Evolutionary conservation across 2,797 vertebrate species (phyloP).

Genomic region (Bucorvus abyssinicus): DNA sequence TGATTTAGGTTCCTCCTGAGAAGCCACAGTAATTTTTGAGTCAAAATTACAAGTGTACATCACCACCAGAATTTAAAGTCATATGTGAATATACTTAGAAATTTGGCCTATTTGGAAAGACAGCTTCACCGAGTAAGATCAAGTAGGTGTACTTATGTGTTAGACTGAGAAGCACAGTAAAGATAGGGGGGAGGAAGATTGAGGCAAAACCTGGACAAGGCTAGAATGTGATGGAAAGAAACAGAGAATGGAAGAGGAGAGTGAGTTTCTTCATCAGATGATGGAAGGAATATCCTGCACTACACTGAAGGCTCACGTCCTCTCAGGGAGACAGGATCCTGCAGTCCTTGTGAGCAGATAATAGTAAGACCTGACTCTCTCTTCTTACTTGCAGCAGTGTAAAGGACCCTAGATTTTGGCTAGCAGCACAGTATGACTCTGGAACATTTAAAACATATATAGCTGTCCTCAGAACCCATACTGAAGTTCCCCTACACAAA

Average conservation of each 20-base stretch:
- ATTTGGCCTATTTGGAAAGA: conserved; percentile 21
- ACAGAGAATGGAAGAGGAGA: background rate
- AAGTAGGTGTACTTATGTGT: background rate
- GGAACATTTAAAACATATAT: background rate
- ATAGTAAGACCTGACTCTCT: background rate
- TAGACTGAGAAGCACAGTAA: background rate
- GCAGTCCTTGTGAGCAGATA: background rate
- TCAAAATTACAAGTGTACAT: background rate
- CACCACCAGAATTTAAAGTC: background rate
- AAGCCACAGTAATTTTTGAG: background rate
- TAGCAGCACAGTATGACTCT: background rate
- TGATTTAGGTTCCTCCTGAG: background rate
- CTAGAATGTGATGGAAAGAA: background rate
- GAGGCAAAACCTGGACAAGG: background rate
- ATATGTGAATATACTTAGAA: background rate
- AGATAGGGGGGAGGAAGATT: background rate
- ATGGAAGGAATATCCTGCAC: background rate
- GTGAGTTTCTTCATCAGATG: background rate
- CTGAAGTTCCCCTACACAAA: background rate
- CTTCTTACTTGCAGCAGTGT: background rate
- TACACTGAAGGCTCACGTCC: background rate
- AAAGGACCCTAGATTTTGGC: background rate
- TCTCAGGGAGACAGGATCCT: background rate
- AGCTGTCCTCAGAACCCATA: background rate
- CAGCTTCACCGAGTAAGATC: background rate